Conservation (phyloP, 2,797 vertebrate genomes). For the Enteromius anoplus region DNA sequence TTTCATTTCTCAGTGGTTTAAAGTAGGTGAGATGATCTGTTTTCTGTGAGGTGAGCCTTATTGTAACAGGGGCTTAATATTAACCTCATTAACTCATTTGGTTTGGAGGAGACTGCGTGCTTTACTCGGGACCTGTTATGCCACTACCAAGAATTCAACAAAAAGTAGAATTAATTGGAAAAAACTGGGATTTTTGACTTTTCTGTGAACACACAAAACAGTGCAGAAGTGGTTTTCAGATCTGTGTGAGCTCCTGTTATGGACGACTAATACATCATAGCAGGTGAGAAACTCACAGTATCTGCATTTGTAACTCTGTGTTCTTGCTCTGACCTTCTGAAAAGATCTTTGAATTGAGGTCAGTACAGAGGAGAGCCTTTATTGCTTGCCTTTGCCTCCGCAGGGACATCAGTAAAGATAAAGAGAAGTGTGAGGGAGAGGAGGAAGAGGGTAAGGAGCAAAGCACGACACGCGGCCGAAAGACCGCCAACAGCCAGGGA, state of each 20-base stretch:
- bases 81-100: slow-evolving; percentile 21
- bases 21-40: slow-evolving; percentile 16
- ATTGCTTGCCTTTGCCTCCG: slow-evolving; percentile 12
- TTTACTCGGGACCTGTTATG: not conserved
- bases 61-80: slow-evolving; percentile 9
- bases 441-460: slow-evolving; percentile 96
- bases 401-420: slow-evolving; percentile 92
- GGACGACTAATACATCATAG: not conserved
- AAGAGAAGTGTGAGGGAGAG: slow-evolving; percentile 94
- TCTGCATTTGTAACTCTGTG: not conserved
- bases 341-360: slow-evolving; percentile 1
- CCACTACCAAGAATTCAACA: not conserved
- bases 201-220: not conserved
- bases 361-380: not conserved
- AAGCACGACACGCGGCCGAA: slow-evolving; percentile 89
- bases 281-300: not conserved
- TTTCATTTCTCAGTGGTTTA: not conserved
- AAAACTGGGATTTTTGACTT: not conserved
- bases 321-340: not conserved
- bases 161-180: not conserved
- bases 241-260: not conserved
- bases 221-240: not conserved
- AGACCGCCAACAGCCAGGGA: slow-evolving; percentile 98
- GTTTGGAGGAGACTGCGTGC: not conserved
- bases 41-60: slow-evolving; percentile 9